Conservation (phyloP, 2,113 vertebrate species). For the Bubalus kerabau region DNA sequence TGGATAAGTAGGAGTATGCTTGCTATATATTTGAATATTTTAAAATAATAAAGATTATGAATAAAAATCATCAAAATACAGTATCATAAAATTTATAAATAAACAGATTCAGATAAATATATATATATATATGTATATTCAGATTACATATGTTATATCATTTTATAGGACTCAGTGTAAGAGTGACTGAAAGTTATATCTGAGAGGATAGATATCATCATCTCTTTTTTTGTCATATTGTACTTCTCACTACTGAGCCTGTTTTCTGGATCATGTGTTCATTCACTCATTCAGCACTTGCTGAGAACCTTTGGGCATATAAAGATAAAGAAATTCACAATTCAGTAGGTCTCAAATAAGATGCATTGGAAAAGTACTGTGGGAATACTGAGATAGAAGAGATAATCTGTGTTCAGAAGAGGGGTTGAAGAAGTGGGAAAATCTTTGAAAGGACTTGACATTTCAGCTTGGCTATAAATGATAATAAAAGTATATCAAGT, state of each 20-base stretch:
- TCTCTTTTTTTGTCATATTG: background rate
- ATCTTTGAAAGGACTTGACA: background rate
- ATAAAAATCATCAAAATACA: slow-evolving; percentile 27
- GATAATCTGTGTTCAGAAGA: background rate
- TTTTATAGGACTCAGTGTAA: background rate
- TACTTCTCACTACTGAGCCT: background rate
- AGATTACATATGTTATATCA: background rate
- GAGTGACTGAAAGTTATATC: background rate
- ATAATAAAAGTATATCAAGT: background rate
- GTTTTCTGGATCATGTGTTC: background rate
- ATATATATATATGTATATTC: background rate
- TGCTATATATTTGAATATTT: background rate
- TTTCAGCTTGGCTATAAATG: background rate
- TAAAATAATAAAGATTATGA: background rate
- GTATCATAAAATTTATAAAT: background rate
- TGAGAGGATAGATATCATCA: background rate
- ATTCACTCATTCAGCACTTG: background rate
- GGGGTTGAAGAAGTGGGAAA: background rate
- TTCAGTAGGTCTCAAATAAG: background rate
- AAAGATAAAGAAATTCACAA: background rate
- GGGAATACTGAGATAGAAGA: background rate
- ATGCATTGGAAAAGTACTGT: background rate
- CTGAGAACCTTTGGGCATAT: background rate
- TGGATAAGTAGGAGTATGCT: background rate
- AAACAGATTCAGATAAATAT: background rate